Percentiles rank a stretch among this genome's conserved stretches.
Evolutionary conservation across 1,140 invertebrate genomes (phyloP).

Genomic region (Phenacoccus solenopsis): DNA sequence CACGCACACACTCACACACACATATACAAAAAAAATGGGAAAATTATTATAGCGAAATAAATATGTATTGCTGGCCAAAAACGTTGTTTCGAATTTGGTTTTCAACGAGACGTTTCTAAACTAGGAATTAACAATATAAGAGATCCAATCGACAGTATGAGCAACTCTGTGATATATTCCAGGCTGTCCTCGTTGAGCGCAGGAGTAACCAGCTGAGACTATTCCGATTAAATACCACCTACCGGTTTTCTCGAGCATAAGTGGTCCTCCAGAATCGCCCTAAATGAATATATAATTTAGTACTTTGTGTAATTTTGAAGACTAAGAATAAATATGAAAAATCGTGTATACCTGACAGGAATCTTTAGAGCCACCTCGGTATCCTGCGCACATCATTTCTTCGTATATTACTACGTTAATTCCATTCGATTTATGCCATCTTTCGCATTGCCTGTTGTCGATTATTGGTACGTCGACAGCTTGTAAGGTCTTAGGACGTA

Average conservation of each 20-base stretch:
- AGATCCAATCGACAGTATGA: constrained; percentile 86
- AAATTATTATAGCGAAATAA: neutral
- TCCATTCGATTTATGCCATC: constrained; percentile 44
- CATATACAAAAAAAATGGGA: neutral
- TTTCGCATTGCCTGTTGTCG: constrained; percentile 73
- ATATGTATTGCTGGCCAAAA: constrained; percentile 2
- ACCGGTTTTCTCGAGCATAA: constrained; percentile 74
- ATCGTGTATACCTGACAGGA: constrained; percentile 48
- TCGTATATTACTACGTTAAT: constrained; percentile 90
- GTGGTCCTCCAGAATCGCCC: constrained; percentile 76
- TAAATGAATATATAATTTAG: constrained; percentile 31
- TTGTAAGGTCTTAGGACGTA: constrained; percentile 79
- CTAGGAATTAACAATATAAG: constrained; percentile 30
- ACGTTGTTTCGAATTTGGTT: too few species aligned
- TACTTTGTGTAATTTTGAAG: neutral
- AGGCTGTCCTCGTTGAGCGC: constrained; percentile 78
- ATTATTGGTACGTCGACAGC: constrained; percentile 85
- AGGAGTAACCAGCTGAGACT: constrained; percentile 85
- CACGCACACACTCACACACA: neutral
- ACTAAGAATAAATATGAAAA: neutral
- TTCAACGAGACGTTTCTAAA: too few species aligned
- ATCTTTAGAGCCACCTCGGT: constrained; percentile 76
- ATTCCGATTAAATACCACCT: constrained; percentile 82
- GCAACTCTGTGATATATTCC: constrained; percentile 90
- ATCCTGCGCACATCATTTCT: constrained; percentile 95